phyloP scores from a whole-genome alignment of 2,113 vertebrate species.

The Tragulus kanchil region DNA sequence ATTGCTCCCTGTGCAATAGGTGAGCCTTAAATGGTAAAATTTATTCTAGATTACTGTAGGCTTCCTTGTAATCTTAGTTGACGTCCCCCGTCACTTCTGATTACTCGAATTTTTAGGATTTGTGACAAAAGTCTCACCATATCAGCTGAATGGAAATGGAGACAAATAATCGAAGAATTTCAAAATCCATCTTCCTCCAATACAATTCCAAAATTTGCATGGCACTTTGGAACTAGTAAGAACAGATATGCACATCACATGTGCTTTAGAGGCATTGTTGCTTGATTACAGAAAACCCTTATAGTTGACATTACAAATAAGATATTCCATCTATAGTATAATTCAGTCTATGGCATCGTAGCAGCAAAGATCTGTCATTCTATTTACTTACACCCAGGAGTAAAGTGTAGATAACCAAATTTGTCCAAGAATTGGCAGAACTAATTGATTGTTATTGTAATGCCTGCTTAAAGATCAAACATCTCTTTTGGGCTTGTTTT shows the following conservation, averaged over 20 bases:
- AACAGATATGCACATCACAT: not conserved
- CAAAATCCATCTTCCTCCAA: conserved; percentile 42
- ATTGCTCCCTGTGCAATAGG: conserved; percentile 62
- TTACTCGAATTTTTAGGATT: conserved; percentile 52
- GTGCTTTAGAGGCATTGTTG: conserved; percentile 51
- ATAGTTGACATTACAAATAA: conserved; percentile 71
- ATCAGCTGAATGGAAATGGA: conserved; percentile 51
- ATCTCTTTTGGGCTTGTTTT: conserved; percentile 72
- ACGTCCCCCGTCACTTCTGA: not conserved
- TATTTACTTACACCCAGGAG: conserved; percentile 84
- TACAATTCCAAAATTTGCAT: conserved; percentile 21
- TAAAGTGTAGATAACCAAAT: conserved; percentile 89
- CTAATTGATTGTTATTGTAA: conserved; percentile 89
- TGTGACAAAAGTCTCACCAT: conserved; percentile 52
- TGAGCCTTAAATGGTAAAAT: conserved; percentile 67
- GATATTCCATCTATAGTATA: conserved; percentile 62
- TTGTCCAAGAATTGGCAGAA: conserved; percentile 90
- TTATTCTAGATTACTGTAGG: conserved; percentile 30
- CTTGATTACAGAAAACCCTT: conserved; percentile 57
- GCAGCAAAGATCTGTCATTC: conserved; percentile 77
- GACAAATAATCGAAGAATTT: conserved; percentile 61
- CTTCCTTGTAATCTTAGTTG: conserved; percentile 37
- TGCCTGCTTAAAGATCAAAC: conserved; percentile 87
- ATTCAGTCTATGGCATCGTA: conserved; percentile 71
- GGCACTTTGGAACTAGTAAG: conserved; percentile 50